Evolutionary conservation across 2,113 vertebrate species (phyloP), one percentile per base, ranked within the genome.

Genomic region (Microtus oregoni): DNA sequence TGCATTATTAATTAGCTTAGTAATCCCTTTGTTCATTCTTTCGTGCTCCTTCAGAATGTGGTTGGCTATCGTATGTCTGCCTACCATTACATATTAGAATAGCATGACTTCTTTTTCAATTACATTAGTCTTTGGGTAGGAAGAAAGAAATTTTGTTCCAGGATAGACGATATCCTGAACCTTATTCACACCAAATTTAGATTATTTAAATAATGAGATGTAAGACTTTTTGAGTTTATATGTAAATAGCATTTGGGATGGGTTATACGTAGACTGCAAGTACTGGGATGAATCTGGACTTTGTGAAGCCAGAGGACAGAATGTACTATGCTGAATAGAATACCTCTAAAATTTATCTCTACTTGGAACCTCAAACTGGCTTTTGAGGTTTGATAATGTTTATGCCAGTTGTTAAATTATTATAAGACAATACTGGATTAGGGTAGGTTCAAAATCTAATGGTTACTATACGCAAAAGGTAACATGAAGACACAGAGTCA

Each of bases 161-260:
- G 68, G 4, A 70, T 87, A 41, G 52, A 86, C 32, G 8, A 95
- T 78, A 82, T 67, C 19, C 61, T 90, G 44, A 92, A 41, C 12
- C 67, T 91, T 10, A 77, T 10, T 6, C 1, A 87, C 55, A 92
- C 32, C 32, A 32, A 20, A 94, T 82, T 92, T 77, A 81, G 63
- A 28, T 41, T 26, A 75, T 73, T 93, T 72, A 85, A 24, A 86
- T 55, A 89, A 78, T 55, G 2, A 76, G 50, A 91, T 70, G 52
- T 92, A 68, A 17, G n/a, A 72, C 11, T 76, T 92, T 83, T 73
- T 93, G 58, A 96, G 72, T 38, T 92, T 72, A 94, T n/a, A 94
- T 50, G 75, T 82, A 94, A 50, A 86, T 86, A 47, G 70, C 13
- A 86, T 82, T 78, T 92, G 38, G 44, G 35, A 78, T 44, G 11